phyloP scores from a whole-genome alignment of 2,888 invertebrate genomes.

The Siphonodentalium dalli region DNA sequence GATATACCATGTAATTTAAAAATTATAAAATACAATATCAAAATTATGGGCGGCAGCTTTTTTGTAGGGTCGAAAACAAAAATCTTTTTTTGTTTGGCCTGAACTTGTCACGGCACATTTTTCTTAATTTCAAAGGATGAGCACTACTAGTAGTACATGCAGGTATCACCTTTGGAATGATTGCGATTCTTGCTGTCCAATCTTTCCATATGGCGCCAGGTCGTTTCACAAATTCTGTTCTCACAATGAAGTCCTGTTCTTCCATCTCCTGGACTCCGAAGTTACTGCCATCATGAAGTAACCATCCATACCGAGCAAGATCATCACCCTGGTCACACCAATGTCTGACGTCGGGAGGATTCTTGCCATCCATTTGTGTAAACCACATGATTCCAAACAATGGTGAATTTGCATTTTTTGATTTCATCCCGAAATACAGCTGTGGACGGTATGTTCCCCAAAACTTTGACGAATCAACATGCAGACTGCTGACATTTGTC shows the following conservation, averaged over 20 bases:
- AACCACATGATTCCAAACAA: conserved; percentile 98
- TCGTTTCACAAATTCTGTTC: conserved; percentile 88
- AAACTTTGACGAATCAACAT: conserved; percentile 45
- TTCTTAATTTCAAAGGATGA: too few species aligned
- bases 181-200: conserved; percentile 86
- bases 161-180: conserved; percentile 69
- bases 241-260: conserved; percentile 79
- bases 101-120: too few species aligned
- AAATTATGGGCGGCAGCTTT: too few species aligned
- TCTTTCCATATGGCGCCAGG: conserved; percentile 85
- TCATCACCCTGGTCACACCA: conserved; percentile 73
- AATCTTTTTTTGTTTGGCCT: too few species aligned
- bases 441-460: conserved; percentile 86
- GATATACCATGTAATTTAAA: too few species aligned
- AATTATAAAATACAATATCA: too few species aligned
- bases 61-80: too few species aligned
- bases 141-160: not conserved
- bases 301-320: conserved; percentile 80
- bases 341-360: conserved; percentile 77
- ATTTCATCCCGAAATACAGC: conserved; percentile 73
- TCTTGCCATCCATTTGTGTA: conserved; percentile 70
- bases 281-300: conserved; percentile 87
- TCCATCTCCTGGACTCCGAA: conserved; percentile 91
- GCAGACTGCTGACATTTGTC: conserved; percentile 39
- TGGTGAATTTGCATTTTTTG: conserved; percentile 85